Evolutionary conservation across 2,113 vertebrate species (phyloP).

Genomic region (Bagarius yarrelli): DNA sequence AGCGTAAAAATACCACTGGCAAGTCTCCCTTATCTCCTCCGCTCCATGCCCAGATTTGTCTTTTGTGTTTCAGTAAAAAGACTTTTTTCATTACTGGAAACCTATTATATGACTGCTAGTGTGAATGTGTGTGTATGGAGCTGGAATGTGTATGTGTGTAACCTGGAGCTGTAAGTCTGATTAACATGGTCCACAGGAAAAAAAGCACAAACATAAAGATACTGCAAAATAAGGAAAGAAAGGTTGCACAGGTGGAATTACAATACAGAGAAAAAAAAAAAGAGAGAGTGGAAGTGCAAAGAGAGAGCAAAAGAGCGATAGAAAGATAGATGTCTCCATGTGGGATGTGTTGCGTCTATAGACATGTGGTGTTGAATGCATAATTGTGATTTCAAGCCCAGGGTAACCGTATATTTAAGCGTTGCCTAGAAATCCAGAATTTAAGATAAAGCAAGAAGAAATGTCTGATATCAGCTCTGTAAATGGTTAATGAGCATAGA

Average conservation of each 20-base stretch:
- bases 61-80: constrained; percentile 28
- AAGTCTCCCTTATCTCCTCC: constrained; percentile 34
- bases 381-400: constrained; percentile 18
- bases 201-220: constrained; percentile 28
- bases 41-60: constrained; percentile 29
- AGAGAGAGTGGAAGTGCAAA: constrained; percentile 44
- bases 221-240: background rate
- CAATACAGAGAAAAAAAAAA: constrained; percentile 11
- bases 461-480: background rate
- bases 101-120: constrained; percentile 20
- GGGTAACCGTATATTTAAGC: background rate
- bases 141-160: constrained; percentile 9
- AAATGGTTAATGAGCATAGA: constrained; percentile 19
- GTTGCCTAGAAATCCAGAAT: constrained; percentile 10
- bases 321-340: background rate
- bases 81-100: constrained; percentile 43
- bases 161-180: constrained; percentile 33
- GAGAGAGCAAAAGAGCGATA: background rate
- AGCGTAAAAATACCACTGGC: constrained; percentile 13
- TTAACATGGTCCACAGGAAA: constrained; percentile 36
- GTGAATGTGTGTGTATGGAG: constrained; percentile 25
- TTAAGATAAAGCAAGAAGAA: constrained; percentile 10
- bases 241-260: background rate
- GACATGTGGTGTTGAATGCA: constrained; percentile 33
- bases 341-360: constrained; percentile 27